phyloP scores from a whole-genome alignment of 2,888 invertebrate species.

The Lamellibrachia columna region DNA sequence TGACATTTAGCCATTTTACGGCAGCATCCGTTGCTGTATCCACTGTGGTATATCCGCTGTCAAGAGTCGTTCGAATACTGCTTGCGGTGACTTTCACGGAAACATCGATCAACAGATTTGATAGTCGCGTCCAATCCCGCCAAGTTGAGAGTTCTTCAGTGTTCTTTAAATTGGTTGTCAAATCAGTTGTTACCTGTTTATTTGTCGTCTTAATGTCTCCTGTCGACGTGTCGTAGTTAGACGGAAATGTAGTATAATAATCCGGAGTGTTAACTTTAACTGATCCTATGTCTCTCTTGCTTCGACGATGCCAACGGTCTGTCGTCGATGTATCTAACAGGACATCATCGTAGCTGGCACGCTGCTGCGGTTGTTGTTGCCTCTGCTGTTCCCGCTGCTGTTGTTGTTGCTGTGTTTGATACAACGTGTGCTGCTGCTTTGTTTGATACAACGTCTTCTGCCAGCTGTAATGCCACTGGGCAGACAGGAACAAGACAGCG shows the following conservation, averaged over 20 bases:
- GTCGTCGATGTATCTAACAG: background rate
- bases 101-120: background rate
- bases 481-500: background rate
- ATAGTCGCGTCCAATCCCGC: background rate
- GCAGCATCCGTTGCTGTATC: background rate
- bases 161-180: background rate
- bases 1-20: background rate
- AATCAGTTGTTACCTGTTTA: background rate
- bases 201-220: background rate
- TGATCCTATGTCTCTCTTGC: background rate
- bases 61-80: background rate
- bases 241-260: background rate
- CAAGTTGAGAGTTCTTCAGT: background rate
- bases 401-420: background rate
- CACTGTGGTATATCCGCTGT: background rate
- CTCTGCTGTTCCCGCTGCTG: too few relatives aligned
- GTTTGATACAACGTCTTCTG: background rate
- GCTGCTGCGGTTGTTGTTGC: too few relatives aligned
- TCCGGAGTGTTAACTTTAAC: background rate
- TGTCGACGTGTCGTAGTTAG: background rate
- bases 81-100: too few relatives aligned
- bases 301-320: background rate
- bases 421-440: background rate
- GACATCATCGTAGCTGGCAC: background rate
- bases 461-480: background rate